Base-by-base conservation (phyloP, 1,140 invertebrate genomes). In the Drosophila bocki region DNA sequence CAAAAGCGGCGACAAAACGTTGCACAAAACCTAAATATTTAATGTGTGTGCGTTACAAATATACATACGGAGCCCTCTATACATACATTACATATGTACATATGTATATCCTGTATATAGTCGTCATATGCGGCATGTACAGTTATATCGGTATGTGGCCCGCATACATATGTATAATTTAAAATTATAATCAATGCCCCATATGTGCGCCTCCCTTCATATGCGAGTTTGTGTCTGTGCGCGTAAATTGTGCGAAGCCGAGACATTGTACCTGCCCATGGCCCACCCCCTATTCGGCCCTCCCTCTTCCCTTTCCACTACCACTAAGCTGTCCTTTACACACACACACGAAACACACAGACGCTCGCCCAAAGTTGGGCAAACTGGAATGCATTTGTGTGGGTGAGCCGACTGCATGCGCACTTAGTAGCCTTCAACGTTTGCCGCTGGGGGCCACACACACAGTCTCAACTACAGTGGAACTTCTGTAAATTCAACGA, bases 401-500 rank as follows among this genome's bases (percentile, higher is more conserved):
- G 78, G 67, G 85, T 75, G 77, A 84, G 59, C 54, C 51, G 71
- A 78, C 84, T 88, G 84, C 84, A 88, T 88, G 84, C 84, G 84
- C 84, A 88, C 86, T 88, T 88, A 90, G 84, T 88, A 88, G 85
- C 84, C 84, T 88, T 88, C 84, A 90, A 81, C 82, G 78, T 61
- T 54, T 53, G 82, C 82, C 82, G 69, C 82, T 72, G 79, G 76
- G 76, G 78, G 60, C 60, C 56, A 22, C 65, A 53, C 60, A 65
- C 61, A 72, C 64, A 64, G 41, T 45, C 57, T 35, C 29, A 44
- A 7, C 19, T 26, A 64, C 56, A 64, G 62, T 64, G 19, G 7
- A 64, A 15, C 62, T 33, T 64, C 29, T 22, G 51, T 41, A 39
- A 39, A n/a, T 37, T 15, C 5, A 15, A 54, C 51, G 7, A 17